phyloP scores from a whole-genome alignment of 2,888 invertebrate genomes.

The Troilus luridus region DNA sequence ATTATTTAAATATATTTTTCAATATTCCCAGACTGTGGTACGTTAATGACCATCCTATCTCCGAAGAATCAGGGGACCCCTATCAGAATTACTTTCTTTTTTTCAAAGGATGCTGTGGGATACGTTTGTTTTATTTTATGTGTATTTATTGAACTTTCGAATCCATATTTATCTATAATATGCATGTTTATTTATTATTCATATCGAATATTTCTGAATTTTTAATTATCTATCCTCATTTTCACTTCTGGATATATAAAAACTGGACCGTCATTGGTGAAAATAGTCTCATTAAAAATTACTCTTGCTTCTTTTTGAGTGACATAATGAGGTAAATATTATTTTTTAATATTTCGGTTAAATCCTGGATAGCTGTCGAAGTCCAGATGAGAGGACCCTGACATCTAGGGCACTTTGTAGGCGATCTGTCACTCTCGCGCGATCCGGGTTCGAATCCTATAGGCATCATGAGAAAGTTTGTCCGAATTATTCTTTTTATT shows the following conservation, averaged over 20 bases:
- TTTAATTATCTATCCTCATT: neutral
- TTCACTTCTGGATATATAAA: neutral
- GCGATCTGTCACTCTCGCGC: neutral
- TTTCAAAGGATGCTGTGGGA: neutral
- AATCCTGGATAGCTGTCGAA: neutral
- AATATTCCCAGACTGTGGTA: too few relatives aligned
- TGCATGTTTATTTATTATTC: too few relatives aligned
- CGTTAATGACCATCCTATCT: too few relatives aligned
- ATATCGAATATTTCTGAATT: too few relatives aligned
- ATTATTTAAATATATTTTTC: too few relatives aligned
- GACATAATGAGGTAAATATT: neutral
- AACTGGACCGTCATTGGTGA: neutral
- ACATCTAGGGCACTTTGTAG: neutral
- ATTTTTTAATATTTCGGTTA: neutral
- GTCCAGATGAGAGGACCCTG: neutral
- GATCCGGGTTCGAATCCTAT: neutral
- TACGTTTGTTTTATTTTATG: neutral
- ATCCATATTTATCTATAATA: neutral
- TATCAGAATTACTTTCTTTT: neutral
- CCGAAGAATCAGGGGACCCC: neutral
- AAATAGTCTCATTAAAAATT: neutral
- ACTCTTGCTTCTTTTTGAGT: neutral
- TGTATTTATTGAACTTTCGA: neutral
- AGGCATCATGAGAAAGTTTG: slow-evolving; percentile 6
- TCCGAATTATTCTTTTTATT: slow-evolving; percentile 9